Evolutionary conservation across 2,888 invertebrate genomes (phyloP).

Genomic region (Lasioglossum leucozonium): DNA sequence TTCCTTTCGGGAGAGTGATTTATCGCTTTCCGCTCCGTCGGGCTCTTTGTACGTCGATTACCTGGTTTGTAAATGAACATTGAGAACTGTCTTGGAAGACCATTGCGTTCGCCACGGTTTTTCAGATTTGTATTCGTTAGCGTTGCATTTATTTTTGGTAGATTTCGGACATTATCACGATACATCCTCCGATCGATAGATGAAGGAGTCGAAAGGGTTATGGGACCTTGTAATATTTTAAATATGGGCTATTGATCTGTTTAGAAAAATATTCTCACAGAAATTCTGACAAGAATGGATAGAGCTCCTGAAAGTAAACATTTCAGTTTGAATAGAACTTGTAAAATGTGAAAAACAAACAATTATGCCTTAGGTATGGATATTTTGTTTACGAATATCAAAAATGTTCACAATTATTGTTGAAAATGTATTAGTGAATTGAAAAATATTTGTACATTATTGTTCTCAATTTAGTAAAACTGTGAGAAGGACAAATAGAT

Average conservation of each 20-base stretch:
- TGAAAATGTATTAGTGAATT: too few species aligned
- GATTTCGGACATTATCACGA: not conserved
- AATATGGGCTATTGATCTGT: not conserved
- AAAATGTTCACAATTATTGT: too few species aligned
- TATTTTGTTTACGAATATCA: too few species aligned
- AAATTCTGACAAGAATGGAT: not conserved
- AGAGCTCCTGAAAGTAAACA: not conserved
- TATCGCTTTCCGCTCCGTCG: not conserved
- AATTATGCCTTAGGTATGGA: too few species aligned
- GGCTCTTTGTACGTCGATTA: not conserved
- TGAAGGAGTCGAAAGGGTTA: not conserved
- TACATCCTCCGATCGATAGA: not conserved
- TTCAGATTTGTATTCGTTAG: slow-evolving; percentile 8
- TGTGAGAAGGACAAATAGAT: too few species aligned
- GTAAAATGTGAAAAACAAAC: too few species aligned
- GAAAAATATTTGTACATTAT: too few species aligned
- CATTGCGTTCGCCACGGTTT: not conserved
- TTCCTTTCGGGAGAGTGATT: not conserved
- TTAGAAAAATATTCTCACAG: not conserved
- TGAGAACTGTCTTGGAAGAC: not conserved
- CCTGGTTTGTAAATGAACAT: not conserved
- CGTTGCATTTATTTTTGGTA: not conserved
- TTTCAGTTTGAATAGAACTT: too few species aligned
- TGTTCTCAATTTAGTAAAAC: too few species aligned
- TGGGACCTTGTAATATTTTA: not conserved